phyloP scores from a whole-genome alignment of 2,888 invertebrate species.

The Baronia brevicornis region DNA sequence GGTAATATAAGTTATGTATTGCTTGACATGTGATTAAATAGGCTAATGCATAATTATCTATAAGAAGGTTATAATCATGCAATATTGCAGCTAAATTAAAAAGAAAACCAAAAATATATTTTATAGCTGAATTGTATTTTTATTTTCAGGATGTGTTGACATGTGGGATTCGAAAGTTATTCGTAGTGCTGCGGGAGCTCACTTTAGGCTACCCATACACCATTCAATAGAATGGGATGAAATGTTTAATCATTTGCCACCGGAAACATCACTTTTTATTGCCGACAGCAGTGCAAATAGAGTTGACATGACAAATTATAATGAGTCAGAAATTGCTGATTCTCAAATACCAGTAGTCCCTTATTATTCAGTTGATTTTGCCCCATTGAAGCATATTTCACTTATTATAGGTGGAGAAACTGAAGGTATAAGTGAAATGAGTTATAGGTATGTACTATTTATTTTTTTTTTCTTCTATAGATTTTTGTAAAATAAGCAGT shows the following conservation, averaged over 20 bases:
- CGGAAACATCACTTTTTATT: slow-evolving; percentile 74
- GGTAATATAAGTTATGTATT: slow-evolving; percentile 1
- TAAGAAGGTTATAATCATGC: too few relatives aligned
- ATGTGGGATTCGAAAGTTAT: slow-evolving; percentile 93
- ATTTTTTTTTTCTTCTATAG: slow-evolving; percentile 1
- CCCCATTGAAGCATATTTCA: slow-evolving; percentile 70
- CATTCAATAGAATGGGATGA: slow-evolving; percentile 79
- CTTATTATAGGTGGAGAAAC: slow-evolving; percentile 93
- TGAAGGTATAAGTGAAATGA: slow-evolving; percentile 85
- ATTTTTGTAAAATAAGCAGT: slow-evolving; percentile 1
- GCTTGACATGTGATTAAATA: slow-evolving; percentile 1
- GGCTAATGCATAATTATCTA: too few relatives aligned
- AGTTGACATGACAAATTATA: too few relatives aligned
- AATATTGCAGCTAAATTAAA: too few relatives aligned
- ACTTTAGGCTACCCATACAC: slow-evolving; percentile 85
- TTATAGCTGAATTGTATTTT: neutral
- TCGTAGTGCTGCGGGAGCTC: slow-evolving; percentile 88
- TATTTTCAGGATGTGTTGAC: slow-evolving; percentile 86
- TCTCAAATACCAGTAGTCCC: slow-evolving; percentile 71
- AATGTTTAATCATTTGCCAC: slow-evolving; percentile 62
- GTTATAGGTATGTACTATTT: slow-evolving; percentile 68
- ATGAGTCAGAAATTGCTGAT: slow-evolving; percentile 19
- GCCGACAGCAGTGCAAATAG: slow-evolving; percentile 78
- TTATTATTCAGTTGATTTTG: slow-evolving; percentile 78
- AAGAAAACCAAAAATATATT: neutral